Evolutionary conservation across 2,888 invertebrate species (phyloP).

Genomic region (Cecidostiba fungosa): DNA sequence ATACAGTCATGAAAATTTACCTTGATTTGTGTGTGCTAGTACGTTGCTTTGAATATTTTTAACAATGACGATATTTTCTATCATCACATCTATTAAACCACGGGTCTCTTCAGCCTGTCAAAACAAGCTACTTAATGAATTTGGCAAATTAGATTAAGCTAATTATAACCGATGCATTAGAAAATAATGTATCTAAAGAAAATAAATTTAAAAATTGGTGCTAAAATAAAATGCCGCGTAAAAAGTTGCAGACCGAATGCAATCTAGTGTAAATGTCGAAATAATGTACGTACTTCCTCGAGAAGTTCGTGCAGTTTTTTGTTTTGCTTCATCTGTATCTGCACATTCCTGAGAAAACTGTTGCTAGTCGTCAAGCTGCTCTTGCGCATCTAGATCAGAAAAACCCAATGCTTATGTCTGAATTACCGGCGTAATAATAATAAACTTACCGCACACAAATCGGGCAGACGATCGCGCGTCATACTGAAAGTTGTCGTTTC

Average conservation of each 20-base stretch:
- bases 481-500: constrained; percentile 66
- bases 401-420: not conserved
- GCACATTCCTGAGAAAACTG: constrained; percentile 74
- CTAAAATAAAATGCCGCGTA: constrained; percentile 12
- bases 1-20: constrained; percentile 66
- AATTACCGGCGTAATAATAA: not conserved
- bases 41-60: constrained; percentile 81
- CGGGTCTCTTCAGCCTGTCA: constrained; percentile 78
- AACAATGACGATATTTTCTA: constrained; percentile 75
- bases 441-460: constrained; percentile 77
- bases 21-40: constrained; percentile 76
- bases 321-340: constrained; percentile 70
- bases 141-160: not conserved
- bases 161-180: constrained; percentile 2
- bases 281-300: constrained; percentile 74
- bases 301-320: constrained; percentile 75
- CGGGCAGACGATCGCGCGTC: constrained; percentile 77
- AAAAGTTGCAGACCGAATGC: constrained; percentile 18
- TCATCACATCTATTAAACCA: constrained; percentile 75
- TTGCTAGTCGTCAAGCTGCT: constrained; percentile 42
- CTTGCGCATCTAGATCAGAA: constrained; percentile 49
- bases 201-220: not conserved
- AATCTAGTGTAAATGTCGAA: not conserved
- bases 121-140: constrained; percentile 1
- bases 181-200: not conserved